Conservation (phyloP, 2,797 vertebrate species). For the Spinus pinus region DNA sequence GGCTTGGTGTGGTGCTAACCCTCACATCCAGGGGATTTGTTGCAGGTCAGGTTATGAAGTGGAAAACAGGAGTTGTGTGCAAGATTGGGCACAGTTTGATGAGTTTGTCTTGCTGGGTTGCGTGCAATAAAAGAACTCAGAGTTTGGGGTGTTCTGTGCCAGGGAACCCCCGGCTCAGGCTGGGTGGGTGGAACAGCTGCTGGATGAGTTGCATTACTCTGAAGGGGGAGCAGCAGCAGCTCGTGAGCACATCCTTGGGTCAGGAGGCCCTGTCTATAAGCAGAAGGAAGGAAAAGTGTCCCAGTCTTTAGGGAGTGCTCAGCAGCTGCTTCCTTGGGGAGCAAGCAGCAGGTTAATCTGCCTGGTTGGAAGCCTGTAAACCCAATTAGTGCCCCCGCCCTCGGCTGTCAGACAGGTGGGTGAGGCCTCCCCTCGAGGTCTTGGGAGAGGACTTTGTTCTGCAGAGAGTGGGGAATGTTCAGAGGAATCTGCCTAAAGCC, state of each 20-base stretch:
- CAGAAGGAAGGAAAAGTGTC: neutral
- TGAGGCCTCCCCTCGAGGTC: rapidly evolving
- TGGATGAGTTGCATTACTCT: too few relatives aligned
- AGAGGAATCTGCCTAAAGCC: neutral
- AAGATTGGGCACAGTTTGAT: rapidly evolving
- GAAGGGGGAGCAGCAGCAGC: rapidly evolving
- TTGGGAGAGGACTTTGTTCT: neutral
- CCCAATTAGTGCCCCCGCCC: rapidly evolving
- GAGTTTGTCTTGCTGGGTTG: rapidly evolving
- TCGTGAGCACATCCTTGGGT: rapidly evolving
- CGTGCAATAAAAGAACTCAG: rapidly evolving
- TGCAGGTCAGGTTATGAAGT: rapidly evolving
- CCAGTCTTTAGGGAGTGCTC: rapidly evolving
- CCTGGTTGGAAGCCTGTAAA: neutral
- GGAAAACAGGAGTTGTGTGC: rapidly evolving
- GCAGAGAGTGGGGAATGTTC: neutral
- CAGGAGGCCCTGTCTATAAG: rapidly evolving
- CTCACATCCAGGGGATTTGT: rapidly evolving
- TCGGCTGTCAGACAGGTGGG: rapidly evolving
- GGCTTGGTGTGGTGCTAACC: rapidly evolving
- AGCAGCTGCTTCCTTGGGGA: rapidly evolving
- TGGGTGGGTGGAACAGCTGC: neutral
- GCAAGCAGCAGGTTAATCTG: neutral
- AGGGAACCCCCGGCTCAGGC: neutral
- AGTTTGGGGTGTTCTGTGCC: rapidly evolving